Evolutionary conservation across 2,113 vertebrate species (phyloP).

Genomic region (Forbesichthys agassizii): DNA sequence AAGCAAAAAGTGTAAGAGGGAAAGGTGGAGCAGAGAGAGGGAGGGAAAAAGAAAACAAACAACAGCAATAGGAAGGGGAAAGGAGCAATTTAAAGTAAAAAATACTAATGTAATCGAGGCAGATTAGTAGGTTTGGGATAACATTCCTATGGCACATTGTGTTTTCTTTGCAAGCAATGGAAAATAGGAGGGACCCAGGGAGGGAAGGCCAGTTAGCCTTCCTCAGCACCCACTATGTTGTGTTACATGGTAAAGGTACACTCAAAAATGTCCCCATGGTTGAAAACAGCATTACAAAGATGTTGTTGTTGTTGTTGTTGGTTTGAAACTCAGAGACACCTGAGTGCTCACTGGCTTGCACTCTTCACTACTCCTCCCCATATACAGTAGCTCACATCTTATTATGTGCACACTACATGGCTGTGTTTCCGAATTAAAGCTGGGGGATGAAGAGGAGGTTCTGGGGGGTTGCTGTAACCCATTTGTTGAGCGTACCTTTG

Average conservation of each 20-base stretch:
- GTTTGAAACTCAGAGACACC: too few relatives aligned
- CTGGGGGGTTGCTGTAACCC: too few relatives aligned
- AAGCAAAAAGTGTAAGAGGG: conserved; percentile 48
- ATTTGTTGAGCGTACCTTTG: too few relatives aligned
- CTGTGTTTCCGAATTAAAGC: too few relatives aligned
- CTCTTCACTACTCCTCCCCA: too few relatives aligned
- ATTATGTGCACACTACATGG: too few relatives aligned
- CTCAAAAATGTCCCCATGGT: too few relatives aligned
- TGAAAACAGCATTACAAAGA: too few relatives aligned
- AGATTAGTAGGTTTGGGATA: conserved; percentile 75
- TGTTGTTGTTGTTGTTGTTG: too few relatives aligned
- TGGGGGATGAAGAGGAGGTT: too few relatives aligned
- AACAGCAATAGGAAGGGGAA: conserved; percentile 76
- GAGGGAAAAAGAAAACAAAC: conserved; percentile 65
- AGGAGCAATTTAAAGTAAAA: conserved; percentile 74
- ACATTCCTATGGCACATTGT: conserved; percentile 71
- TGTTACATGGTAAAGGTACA: conserved; percentile 8
- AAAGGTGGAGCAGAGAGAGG: conserved; percentile 27
- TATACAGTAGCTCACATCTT: too few relatives aligned
- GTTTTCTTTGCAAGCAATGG: conserved; percentile 61
- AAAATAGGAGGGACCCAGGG: conserved; percentile 46
- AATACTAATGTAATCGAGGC: conserved; percentile 80
- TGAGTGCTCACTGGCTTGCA: too few relatives aligned
- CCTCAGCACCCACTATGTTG: background rate
- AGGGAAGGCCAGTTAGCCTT: background rate